Conservation (phyloP, 2,888 invertebrate species). For the Mycalesis mineus region DNA sequence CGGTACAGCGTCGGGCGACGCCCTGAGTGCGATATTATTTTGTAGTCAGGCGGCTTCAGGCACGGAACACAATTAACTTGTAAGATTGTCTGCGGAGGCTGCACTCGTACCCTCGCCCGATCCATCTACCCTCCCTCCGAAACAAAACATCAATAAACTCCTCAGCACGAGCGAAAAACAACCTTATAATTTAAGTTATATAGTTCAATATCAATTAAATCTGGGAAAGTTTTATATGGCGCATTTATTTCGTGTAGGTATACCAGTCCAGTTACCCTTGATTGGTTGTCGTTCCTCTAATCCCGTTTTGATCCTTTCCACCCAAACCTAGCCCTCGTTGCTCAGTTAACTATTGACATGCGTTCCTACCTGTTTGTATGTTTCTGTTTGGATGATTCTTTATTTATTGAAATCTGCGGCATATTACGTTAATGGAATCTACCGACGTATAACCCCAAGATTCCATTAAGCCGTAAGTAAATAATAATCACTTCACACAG, state of each 20-base stretch:
- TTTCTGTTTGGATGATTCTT: conserved; percentile 16
- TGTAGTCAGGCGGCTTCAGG: conserved; percentile 69
- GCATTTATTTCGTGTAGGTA: conserved; percentile 78
- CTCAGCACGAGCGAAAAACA: conserved; percentile 32
- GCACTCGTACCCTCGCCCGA: conserved; percentile 70
- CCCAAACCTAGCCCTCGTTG: conserved; percentile 78
- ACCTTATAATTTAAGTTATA: conserved; percentile 37
- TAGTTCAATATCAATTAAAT: conserved; percentile 37
- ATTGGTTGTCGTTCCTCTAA: conserved; percentile 85
- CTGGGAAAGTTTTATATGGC: conserved; percentile 70
- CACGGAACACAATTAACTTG: conserved; percentile 79
- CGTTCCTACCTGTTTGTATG: conserved; percentile 57
- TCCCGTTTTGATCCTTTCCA: conserved; percentile 83
- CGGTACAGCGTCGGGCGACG: conserved; percentile 29
- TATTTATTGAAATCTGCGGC: conserved; percentile 25
- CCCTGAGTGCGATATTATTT: conserved; percentile 68
- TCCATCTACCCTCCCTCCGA: conserved; percentile 73
- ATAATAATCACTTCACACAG: too few relatives aligned
- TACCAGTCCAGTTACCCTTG: conserved; percentile 81
- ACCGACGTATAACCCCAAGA: too few relatives aligned
- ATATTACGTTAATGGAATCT: conserved; percentile 7
- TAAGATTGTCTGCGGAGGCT: conserved; percentile 78
- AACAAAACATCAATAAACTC: conserved; percentile 78
- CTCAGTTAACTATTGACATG: conserved; percentile 76
- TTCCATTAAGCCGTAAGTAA: too few relatives aligned